Base-by-base conservation (phyloP, 2,113 vertebrate species). In the Campylorhamphus procurvoides region DNA sequence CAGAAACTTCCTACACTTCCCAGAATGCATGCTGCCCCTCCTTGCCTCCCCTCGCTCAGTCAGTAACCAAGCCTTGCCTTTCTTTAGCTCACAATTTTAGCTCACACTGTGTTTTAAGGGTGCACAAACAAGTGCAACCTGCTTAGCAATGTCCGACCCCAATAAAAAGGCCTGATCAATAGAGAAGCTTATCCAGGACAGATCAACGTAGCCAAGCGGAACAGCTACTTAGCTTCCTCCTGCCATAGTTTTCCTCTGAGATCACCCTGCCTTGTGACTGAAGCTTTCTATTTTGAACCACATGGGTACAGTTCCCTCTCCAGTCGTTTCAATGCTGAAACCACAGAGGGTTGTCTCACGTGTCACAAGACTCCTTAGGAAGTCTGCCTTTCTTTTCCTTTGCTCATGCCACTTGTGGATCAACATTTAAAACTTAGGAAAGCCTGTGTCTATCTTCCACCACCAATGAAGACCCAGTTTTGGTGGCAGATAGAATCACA, bases 241-340 rank as follows among this genome's bases (percentile, higher is more conserved):
- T 78, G 55, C 42, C 69, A 78, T 39, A 37, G 52, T 37, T 94
- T 31, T 81, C 60, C 79, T 85, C 87, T 79, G 79, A 94, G 87
- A 55, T 92, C 92, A 94, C 52, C 42, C 89, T 89, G 68, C 44
- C 73, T 71, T 81, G 64, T 69, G 82, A 68, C 69, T 47, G 44
- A 77, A 64, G 35, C 33, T 59, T 95, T 63, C 58, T 89, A 87
- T 90, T 81, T 88, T 85, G 91, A 88, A 85, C 60, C 69, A 35
- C n/a, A 25, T 4, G 8, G 37, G 18, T 63, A 74, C 50, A 49
- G 78, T 69, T 92, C 55, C 79, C 50, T 76, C 69, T 73, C 37
- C 33, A 77, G 1, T 20, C 4, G 1, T 42, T 87, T 83, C 63
- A 63, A 4, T 73, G 40, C 64, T 27, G 13, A 63, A 84, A 46